Conservation (phyloP, 2,113 vertebrate species). For the Hiodon tergisus region DNA sequence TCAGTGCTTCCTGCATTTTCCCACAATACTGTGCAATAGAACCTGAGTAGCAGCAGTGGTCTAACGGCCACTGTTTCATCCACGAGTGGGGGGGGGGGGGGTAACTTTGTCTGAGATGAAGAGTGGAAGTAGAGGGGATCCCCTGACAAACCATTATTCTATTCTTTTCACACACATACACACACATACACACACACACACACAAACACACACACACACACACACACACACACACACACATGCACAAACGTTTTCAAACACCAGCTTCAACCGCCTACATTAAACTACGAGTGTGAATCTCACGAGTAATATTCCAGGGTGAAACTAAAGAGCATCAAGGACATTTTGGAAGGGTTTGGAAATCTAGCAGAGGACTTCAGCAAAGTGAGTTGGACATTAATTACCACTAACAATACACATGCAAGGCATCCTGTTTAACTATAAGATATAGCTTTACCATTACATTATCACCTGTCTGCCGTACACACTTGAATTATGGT, state of each 20-base stretch:
- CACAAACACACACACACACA: too few species aligned
- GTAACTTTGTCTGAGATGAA: too few species aligned
- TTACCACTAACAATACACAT: constrained; percentile 42
- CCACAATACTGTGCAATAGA: constrained; percentile 30
- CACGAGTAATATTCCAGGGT: constrained; percentile 48
- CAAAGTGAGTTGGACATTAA: constrained; percentile 38
- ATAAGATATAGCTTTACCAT: constrained; percentile 54
- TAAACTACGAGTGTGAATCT: constrained; percentile 38
- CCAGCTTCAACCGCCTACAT: constrained; percentile 42
- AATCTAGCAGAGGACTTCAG: constrained; percentile 27
- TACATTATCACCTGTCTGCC: constrained; percentile 59
- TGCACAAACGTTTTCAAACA: neutral
- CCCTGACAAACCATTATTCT: neutral
- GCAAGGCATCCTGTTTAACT: constrained; percentile 38
- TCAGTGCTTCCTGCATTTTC: constrained; percentile 23
- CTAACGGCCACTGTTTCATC: too few species aligned
- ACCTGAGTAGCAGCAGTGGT: constrained; percentile 24
- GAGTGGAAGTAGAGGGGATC: constrained; percentile 5
- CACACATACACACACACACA: too few species aligned
- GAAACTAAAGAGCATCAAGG: constrained; percentile 53
- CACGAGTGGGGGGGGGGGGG: too few species aligned
- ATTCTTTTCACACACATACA: neutral
- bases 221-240: too few species aligned
- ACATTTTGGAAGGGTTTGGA: constrained; percentile 47
- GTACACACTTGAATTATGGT: constrained; percentile 83